A percentile compares a stretch with the other conserved stretches of the same genome.
Evolutionary conservation across 2,888 invertebrate genomes (phyloP).

Genomic region (Villa cingulata): DNA sequence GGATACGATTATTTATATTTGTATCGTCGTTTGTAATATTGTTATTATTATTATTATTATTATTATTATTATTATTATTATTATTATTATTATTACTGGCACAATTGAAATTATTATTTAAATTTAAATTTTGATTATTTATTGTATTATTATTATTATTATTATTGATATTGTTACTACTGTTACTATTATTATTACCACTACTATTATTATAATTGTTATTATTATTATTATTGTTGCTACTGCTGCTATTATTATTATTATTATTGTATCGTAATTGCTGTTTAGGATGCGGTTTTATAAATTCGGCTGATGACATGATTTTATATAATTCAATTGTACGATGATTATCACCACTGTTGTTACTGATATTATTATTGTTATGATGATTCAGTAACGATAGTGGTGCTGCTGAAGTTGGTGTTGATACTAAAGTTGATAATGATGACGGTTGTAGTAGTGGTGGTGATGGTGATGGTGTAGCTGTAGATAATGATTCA

Average conservation of each 20-base stretch:
- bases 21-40: constrained; percentile 13
- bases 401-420: constrained; percentile 2
- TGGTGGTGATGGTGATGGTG: constrained; percentile 10
- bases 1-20: constrained; percentile 11
- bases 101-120: constrained; percentile 11
- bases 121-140: too few relatives aligned
- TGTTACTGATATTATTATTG: constrained; percentile 5
- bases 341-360: constrained; percentile 9
- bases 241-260: constrained; percentile 13
- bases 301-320: constrained; percentile 23
- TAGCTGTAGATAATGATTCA: too few relatives aligned
- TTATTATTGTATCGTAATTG: constrained; percentile 16
- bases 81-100: constrained; percentile 9
- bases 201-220: constrained; percentile 11
- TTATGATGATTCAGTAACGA: constrained; percentile 5
- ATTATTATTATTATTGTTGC: constrained; percentile 12
- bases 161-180: constrained; percentile 11
- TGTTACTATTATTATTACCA: constrained; percentile 12
- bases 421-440: background rate
- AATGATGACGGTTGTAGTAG: background rate
- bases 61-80: constrained; percentile 10
- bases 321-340: constrained; percentile 9
- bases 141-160: too few relatives aligned
- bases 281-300: constrained; percentile 23
- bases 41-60: constrained; percentile 1